Evolutionary conservation across 2,888 invertebrate genomes (phyloP).

Genomic region (Leucophora obtusa): DNA sequence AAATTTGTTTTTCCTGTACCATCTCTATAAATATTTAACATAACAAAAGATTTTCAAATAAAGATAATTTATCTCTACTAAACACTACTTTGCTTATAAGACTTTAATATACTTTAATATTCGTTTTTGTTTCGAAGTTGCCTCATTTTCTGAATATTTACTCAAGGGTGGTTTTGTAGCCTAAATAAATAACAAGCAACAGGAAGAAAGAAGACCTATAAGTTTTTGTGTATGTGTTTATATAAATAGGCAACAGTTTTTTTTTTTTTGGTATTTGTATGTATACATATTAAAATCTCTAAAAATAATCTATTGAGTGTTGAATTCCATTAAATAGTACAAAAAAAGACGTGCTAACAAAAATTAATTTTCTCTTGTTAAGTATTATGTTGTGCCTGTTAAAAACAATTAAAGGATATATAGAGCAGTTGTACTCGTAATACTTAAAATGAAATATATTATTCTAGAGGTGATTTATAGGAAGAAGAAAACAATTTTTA

Average conservation of each 20-base stretch:
- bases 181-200: background rate
- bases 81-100: slow-evolving; percentile 28
- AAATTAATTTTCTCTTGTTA: background rate
- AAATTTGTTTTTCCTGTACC: background rate
- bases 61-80: slow-evolving; percentile 32
- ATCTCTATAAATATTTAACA: background rate
- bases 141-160: background rate
- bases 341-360: background rate
- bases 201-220: slow-evolving; percentile 1
- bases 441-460: too few relatives aligned
- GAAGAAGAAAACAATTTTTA: too few relatives aligned
- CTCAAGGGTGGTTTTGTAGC: background rate
- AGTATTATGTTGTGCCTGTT: too few relatives aligned
- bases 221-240: background rate
- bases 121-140: background rate
- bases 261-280: background rate
- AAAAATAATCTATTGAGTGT: background rate
- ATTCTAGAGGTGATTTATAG: too few relatives aligned
- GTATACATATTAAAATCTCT: background rate
- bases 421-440: too few relatives aligned
- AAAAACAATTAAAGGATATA: background rate
- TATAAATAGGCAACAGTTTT: background rate
- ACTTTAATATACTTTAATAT: background rate
- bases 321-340: background rate
- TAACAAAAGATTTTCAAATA: background rate